phyloP scores from a whole-genome alignment of 2,113 vertebrate genomes.

The Chaetodon auriga region DNA sequence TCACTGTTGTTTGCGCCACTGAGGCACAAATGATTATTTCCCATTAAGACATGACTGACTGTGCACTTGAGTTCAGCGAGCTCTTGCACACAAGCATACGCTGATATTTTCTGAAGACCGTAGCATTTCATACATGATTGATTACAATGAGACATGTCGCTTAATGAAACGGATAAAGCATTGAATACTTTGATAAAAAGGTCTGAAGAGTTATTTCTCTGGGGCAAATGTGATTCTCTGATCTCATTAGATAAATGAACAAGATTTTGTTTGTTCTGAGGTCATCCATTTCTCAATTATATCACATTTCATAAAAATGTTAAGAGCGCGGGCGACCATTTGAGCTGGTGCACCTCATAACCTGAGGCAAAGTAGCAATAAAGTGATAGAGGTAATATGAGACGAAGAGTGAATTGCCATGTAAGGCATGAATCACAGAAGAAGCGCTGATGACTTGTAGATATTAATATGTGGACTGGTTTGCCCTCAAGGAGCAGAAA shows the following conservation, averaged over 20 bases:
- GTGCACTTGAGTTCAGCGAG: conserved; percentile 6
- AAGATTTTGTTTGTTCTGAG: not conserved
- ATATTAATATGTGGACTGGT: conserved; percentile 37
- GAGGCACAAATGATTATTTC: conserved; percentile 22
- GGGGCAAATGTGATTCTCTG: not conserved
- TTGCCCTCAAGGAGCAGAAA: conserved; percentile 35
- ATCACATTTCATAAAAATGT: conserved; percentile 35
- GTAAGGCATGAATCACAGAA: conserved; percentile 29
- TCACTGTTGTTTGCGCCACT: conserved; percentile 25
- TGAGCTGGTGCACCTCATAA: conserved; percentile 48
- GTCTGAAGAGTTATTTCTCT: not conserved
- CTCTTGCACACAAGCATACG: not conserved
- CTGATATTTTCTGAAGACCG: conserved; percentile 4
- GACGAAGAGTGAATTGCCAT: conserved; percentile 31
- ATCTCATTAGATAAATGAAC: not conserved
- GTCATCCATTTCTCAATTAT: conserved; percentile 7
- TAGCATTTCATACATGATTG: conserved; percentile 4
- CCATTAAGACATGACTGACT: conserved; percentile 16
- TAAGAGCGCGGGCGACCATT: conserved; percentile 4
- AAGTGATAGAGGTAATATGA: conserved; percentile 15
- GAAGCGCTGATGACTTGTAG: conserved; percentile 30
- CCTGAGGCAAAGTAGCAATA: conserved; percentile 55
- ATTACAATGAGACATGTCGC: not conserved
- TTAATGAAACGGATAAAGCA: conserved; percentile 15
- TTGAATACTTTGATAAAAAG: not conserved